phyloP scores from a whole-genome alignment of 1,140 invertebrate species.

The Doryteuthis pealeii region DNA sequence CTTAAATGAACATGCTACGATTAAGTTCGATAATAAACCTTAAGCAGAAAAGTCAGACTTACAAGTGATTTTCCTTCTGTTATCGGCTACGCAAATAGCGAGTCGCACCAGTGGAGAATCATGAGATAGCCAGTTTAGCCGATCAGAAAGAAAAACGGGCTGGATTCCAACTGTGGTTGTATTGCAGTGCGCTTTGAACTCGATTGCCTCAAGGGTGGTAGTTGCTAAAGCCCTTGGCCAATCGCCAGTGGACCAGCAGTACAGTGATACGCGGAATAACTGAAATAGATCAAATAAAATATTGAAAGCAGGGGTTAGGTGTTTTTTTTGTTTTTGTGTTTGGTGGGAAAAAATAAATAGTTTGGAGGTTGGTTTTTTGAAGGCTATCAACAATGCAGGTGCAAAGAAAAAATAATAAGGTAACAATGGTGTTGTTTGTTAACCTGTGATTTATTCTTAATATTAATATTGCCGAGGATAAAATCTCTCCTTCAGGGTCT shows the following conservation, averaged over 20 bases:
- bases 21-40: no score
- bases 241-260: conserved; percentile 98
- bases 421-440: no score
- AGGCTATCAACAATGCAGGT: no score
- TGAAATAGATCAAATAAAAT: conserved; percentile 60
- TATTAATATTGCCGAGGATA: no score
- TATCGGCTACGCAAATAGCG: conserved; percentile 57
- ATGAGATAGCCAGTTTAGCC: conserved; percentile 61
- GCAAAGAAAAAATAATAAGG: no score
- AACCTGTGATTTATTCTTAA: no score
- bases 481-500: no score
- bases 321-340: neutral
- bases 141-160: conserved; percentile 53
- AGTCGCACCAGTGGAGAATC: conserved; percentile 61
- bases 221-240: conserved; percentile 96
- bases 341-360: neutral
- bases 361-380: no score
- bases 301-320: conserved; percentile 13
- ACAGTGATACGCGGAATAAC: conserved; percentile 95
- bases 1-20: no score
- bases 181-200: conserved; percentile 54
- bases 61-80: conserved; percentile 58
- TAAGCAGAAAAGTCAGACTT: conserved; percentile 18
- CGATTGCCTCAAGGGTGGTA: conserved; percentile 87
- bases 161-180: conserved; percentile 62